Evolutionary conservation across 2,113 vertebrate genomes (phyloP).

Genomic region (Aegotheles bennettii): DNA sequence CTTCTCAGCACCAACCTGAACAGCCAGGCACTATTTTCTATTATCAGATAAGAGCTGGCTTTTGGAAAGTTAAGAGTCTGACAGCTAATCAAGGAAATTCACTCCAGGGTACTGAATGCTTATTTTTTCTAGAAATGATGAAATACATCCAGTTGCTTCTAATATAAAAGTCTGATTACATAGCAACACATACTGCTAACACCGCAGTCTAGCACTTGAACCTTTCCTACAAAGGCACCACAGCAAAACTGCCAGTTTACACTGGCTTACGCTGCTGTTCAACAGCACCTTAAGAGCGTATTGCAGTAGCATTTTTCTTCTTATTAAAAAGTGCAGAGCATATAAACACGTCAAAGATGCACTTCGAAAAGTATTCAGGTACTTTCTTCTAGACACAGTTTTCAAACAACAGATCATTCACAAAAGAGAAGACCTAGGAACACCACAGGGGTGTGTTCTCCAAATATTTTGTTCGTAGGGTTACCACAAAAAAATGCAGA

Average conservation of each 20-base stretch:
- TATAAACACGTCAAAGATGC: not conserved
- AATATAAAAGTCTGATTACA: rapidly evolving
- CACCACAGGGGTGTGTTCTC: not conserved
- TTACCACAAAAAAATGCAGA: constrained; percentile 15
- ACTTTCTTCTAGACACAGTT: not conserved
- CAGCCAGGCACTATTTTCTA: not conserved
- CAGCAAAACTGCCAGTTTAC: rapidly evolving
- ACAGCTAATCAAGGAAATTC: not conserved
- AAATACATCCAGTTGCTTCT: not conserved
- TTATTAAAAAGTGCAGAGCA: not conserved
- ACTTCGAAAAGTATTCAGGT: not conserved
- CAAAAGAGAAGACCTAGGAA: not conserved
- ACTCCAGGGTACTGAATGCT: not conserved
- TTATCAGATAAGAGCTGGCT: not conserved
- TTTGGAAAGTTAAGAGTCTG: not conserved
- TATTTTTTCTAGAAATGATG: not conserved
- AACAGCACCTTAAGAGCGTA: not conserved
- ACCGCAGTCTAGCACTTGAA: not conserved
- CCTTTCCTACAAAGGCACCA: not conserved
- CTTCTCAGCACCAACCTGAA: not conserved
- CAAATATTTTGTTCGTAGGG: not conserved
- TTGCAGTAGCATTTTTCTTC: not conserved
- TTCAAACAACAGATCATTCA: not conserved
- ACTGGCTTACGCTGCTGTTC: not conserved
- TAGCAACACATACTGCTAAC: not conserved